Percentiles rank a stretch among this genome's conserved stretches.
Conservation (phyloP, 2,797 vertebrate species). For the Etheostoma perlongum region DNA sequence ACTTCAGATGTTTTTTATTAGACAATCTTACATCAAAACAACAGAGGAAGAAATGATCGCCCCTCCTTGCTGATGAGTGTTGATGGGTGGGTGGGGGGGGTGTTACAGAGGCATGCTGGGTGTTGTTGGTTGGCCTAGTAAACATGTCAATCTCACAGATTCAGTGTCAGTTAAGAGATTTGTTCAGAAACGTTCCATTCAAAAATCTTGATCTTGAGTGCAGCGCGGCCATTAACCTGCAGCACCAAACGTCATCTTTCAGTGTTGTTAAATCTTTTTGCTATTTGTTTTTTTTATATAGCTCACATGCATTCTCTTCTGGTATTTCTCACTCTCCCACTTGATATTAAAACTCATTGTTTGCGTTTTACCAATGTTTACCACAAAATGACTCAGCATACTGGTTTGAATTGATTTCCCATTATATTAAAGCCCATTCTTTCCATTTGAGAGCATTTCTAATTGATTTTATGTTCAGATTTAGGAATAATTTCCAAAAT, state of each 20-base stretch:
- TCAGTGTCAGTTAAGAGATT: conserved; percentile 23
- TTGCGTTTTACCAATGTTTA: neutral
- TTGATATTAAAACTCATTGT: neutral
- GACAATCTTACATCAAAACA: conserved; percentile 22
- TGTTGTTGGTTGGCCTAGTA: conserved; percentile 31
- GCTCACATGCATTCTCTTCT: neutral
- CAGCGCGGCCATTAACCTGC: neutral
- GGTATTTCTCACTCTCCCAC: neutral
- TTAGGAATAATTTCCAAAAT: neutral
- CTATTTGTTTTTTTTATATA: neutral
- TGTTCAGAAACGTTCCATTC: conserved; percentile 8
- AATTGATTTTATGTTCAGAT: too few relatives aligned
- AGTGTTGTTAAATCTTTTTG: conserved; percentile 5
- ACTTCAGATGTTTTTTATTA: conserved; percentile 24
- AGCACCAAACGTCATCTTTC: neutral
- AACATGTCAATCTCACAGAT: conserved; percentile 64
- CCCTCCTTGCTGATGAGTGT: conserved; percentile 2
- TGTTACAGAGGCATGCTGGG: conserved; percentile 15
- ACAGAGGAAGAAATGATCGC: neutral
- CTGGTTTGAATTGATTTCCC: neutral
- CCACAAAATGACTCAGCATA: neutral
- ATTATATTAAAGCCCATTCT: too few relatives aligned
- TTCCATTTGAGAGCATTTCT: too few relatives aligned
- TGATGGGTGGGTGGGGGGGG: neutral
- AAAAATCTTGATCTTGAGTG: neutral